Evolutionary conservation across 2,797 vertebrate species (phyloP).

Genomic region (Muscicapa comitata): DNA sequence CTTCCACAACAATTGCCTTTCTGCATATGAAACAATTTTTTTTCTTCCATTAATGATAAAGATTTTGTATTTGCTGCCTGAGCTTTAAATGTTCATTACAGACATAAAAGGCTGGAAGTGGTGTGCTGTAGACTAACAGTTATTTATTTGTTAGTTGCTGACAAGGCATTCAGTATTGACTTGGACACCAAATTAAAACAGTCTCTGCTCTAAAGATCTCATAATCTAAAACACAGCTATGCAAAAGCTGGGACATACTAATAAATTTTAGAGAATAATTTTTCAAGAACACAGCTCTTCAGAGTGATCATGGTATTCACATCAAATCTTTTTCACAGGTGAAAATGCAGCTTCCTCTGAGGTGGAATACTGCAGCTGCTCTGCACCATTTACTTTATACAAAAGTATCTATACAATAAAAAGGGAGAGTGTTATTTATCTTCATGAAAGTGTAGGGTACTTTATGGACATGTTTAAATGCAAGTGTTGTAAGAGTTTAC

Average conservation of each 20-base stretch:
- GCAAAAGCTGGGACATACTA: neutral
- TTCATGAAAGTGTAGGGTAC: neutral
- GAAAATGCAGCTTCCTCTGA: conserved; percentile 20
- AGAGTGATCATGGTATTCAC: neutral
- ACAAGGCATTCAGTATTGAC: neutral
- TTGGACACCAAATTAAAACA: neutral
- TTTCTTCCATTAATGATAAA: neutral
- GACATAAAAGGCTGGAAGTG: neutral
- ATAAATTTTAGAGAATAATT: neutral
- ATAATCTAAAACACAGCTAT: neutral
- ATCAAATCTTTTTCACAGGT: neutral
- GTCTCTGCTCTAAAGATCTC: neutral
- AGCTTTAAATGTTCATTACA: neutral
- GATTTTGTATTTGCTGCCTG: neutral
- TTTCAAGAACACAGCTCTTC: neutral
- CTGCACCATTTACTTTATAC: conserved; percentile 11
- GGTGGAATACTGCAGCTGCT: conserved; percentile 44
- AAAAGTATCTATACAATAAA: neutral
- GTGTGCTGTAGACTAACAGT: neutral
- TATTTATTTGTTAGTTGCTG: conserved; percentile 24
- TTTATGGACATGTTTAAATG: neutral
- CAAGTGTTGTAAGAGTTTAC: neutral
- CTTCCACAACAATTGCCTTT: neutral
- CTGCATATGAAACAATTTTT: neutral
- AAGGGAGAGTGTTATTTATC: neutral